Evolutionary conservation across 2,797 vertebrate species (phyloP), one percentile per base, ranked within the genome.

Genomic region (Alectoris magna): DNA sequence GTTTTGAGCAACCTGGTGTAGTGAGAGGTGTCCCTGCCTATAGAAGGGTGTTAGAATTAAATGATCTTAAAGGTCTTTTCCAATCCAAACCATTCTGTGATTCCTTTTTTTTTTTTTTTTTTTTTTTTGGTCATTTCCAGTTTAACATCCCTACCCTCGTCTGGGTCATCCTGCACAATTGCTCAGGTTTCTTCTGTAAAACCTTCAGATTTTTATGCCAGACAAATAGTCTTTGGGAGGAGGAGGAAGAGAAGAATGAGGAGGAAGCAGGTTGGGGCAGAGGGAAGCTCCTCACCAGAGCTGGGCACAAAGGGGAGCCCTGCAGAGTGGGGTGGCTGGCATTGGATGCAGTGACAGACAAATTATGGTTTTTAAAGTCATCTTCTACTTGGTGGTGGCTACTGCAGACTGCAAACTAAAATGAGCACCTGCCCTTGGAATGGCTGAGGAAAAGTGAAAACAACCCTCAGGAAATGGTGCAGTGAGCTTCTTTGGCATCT

Each of bases 341-440:
- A 78, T 84, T 70, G 63, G 59, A 88, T 90, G 68, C 74, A 93
- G 29, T 38, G 84, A 72, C 80, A 95, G 84, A 78, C 77, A 94
- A 75, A 74, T 29, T 14, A 69, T 31, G 77, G n/a, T 43, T 88
- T 90, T 74, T 87, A 67, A 84, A 90, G 70, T 90, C 6, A 0
- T 87, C 23, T 5, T 63, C 80, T 90, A 46, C 58, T 90, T 90
- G 81, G 62, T 88, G 84, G 75, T 86, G 71, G 13, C 70, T 84
- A 18, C 0, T 0, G 60, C 91, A 91, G 36, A 46, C 29, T 51
- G 34, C 36, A 39, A 75, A 68, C 49, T 41, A 68, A 59, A 74
- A 78, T 24, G 67, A 87, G 63, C 86, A 92, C 88, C 85, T 88
- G 92, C 12, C 0, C 0, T 76, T 79, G 59, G 81, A 70, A 27